A percentile compares a stretch with the other conserved stretches of the same genome.
These are phyloP conservation scores for Sitta carolinensis DNA, from an alignment of 2,797 vertebrate genomes.

Conservation along the genomic window DNA sequence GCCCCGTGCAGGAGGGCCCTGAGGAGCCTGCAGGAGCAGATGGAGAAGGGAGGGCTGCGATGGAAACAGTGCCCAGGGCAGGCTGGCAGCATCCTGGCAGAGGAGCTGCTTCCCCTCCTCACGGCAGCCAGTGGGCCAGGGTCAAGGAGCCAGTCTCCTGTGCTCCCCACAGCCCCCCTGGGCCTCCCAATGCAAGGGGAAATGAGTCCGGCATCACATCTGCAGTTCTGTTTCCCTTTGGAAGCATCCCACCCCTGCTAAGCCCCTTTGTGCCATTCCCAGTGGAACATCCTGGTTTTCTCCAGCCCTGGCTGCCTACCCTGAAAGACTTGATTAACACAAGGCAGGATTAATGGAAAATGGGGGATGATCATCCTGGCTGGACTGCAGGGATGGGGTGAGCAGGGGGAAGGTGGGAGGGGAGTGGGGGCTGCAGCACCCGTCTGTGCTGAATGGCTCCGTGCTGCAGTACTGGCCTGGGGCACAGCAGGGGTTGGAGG, in stretches of 20 bases:
- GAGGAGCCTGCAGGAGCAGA: background rate
- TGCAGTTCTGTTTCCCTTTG: background rate
- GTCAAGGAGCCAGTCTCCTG: accelerated
- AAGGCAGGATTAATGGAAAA: background rate
- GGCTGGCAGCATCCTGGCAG: background rate
- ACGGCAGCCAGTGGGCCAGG: accelerated
- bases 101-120: background rate
- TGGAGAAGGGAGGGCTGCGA: background rate
- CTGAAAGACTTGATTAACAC: background rate
- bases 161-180: accelerated
- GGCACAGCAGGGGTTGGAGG: accelerated
- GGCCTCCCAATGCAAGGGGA: accelerated
- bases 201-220: background rate
- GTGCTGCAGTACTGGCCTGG: accelerated
- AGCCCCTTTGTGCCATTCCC: background rate
- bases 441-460: background rate
- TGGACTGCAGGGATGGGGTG: background rate
- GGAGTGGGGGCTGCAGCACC: background rate
- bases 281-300: background rate
- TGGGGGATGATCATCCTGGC: background rate
- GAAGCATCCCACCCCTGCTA: background rate
- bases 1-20: background rate
- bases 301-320: background rate
- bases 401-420: background rate
- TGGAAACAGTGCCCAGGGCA: background rate